These are phyloP conservation scores for Eumacrocentrus americanus DNA, from an alignment of 2,888 invertebrate genomes.

Conservation along the genomic window DNA sequence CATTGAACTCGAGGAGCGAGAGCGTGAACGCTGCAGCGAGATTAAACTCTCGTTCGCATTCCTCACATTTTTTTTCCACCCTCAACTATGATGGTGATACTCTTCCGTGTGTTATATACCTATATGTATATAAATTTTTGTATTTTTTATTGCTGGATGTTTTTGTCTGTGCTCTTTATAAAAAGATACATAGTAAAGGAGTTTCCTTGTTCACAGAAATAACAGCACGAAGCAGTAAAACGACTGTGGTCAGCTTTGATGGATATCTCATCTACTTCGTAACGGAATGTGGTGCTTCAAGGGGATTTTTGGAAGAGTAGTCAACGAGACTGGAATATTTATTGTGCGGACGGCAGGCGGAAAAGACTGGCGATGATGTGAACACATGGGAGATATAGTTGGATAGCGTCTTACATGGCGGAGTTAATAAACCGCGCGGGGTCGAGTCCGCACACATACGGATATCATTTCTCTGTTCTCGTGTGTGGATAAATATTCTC, in stretches of 20 bases:
- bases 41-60: constrained; percentile 21
- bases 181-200: neutral
- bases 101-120: neutral
- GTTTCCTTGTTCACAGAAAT: neutral
- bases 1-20: constrained; percentile 19
- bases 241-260: neutral
- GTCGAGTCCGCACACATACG: constrained; percentile 12
- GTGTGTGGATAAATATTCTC: no score
- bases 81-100: neutral
- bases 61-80: neutral
- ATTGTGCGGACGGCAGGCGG: neutral
- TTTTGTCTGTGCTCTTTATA: no score
- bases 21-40: constrained; percentile 7
- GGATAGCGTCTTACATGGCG: constrained; percentile 20
- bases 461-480: constrained; percentile 7
- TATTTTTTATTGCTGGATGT: no score
- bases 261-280: neutral
- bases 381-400: constrained; percentile 16
- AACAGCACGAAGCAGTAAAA: neutral
- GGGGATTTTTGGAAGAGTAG: neutral
- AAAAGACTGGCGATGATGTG: constrained; percentile 6
- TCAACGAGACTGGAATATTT: neutral
- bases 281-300: neutral
- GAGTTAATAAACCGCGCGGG: constrained; percentile 31
- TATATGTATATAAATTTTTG: neutral